Base-by-base conservation (phyloP, 2,113 vertebrate species). In the Parus major region DNA sequence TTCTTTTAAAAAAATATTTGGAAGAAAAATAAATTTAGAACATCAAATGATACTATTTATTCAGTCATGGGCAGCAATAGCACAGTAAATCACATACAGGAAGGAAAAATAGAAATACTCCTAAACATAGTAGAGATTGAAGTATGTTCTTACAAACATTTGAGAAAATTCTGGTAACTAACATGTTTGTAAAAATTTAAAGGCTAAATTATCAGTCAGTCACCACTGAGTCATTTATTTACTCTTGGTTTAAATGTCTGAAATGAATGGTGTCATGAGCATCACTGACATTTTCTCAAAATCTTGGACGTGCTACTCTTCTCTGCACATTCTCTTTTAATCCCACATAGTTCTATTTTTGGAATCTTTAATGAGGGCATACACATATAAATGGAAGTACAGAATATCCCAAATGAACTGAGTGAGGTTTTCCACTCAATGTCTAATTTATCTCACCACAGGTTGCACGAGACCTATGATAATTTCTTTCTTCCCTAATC, bases 291-390 rank as follows among this genome's bases (percentile, higher is more conserved):
- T 79, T 69, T 91, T 59, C 66, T 85, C 42, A 46, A 55, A 72
- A 25, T 27, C 42, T 44, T 36, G 23, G 23, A 64, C 66, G 21
- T 81, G 33, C 44, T 59, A 12, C 52, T 76, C 23, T 18, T 79
- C n/a, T 61, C 82, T 70, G 39, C 69, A 49, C 2, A 3, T 56
- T 73, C 82, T 49, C 71, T 85, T 31, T 55, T 56, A 70, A 73
- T 60, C 39, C 61, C 25, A 69, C 36, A 12, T 31, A 13, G 10
- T 60, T 90, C 92, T 90, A 90, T 88, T 92, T 95, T 53, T 68
- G 56, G 86, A 64, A 41, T 46, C 44, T 42, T 83, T 92, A 96
- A 95, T 59, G 88, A 96, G 86, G 90, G 27, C 82, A 78, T 15
- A 19, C 33, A 39, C 36, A 35, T 60, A 70, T 19, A 93, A 90